phyloP scores from a whole-genome alignment of 2,797 vertebrate genomes.

The Eulemur albifrons region DNA sequence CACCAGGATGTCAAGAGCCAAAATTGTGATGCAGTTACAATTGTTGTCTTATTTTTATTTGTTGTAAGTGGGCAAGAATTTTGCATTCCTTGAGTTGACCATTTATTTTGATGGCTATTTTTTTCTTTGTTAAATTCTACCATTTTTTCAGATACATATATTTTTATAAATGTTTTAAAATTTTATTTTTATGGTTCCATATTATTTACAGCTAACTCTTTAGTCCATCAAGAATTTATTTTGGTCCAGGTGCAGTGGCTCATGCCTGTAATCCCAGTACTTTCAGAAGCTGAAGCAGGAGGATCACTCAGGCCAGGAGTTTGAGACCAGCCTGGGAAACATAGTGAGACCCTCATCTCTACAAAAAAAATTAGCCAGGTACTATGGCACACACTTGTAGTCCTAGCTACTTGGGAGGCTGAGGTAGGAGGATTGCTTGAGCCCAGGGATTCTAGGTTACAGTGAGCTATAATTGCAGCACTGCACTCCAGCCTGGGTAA shows the following conservation, averaged over 20 bases:
- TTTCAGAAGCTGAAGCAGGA: too few species aligned
- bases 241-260: not conserved
- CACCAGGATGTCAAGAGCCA: not conserved
- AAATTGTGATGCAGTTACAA: not conserved
- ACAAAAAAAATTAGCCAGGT: too few species aligned
- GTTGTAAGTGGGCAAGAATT: not conserved
- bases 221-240: not conserved
- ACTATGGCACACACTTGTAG: too few species aligned
- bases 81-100: not conserved
- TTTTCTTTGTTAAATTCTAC: not conserved
- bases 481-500: too few species aligned
- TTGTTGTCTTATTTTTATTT: not conserved
- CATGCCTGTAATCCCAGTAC: too few species aligned
- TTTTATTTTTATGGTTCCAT: not conserved
- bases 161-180: not conserved
- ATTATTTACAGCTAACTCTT: not conserved
- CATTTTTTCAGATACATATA: not conserved
- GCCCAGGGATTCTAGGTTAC: too few species aligned
- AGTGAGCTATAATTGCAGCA: too few species aligned
- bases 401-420: too few species aligned
- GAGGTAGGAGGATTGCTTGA: too few species aligned
- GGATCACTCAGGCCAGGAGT: too few species aligned
- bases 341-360: too few species aligned
- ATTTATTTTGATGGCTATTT: conserved; percentile 18
- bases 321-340: too few species aligned